phyloP scores from a whole-genome alignment of 92 coral and sea anemone genomes.

The Bergia puertoricense region DNA sequence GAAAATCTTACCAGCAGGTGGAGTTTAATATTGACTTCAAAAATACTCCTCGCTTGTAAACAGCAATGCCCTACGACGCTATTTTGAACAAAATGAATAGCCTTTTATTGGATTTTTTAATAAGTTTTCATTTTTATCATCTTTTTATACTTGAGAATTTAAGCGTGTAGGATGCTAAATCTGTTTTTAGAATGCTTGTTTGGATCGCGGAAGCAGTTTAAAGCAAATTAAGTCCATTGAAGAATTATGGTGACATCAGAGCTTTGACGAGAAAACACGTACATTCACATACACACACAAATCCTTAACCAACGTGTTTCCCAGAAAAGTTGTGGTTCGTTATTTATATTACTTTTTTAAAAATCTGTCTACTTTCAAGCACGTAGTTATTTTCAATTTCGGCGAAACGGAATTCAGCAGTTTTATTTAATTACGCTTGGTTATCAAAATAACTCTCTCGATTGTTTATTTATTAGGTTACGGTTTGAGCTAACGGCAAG shows the following conservation, averaged over 20 bases:
- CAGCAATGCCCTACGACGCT: slow-evolving; percentile 24
- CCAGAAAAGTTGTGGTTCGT: neutral
- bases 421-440: neutral
- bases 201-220: neutral
- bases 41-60: slow-evolving; percentile 11
- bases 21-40: slow-evolving; percentile 39
- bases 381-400: slow-evolving; percentile 2
- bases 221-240: neutral
- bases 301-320: neutral
- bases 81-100: slow-evolving; percentile 20
- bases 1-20: slow-evolving; percentile 39
- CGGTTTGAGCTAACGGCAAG: neutral
- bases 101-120: slow-evolving; percentile 1
- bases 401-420: slow-evolving; percentile 17
- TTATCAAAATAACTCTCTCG: neutral
- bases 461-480: slow-evolving; percentile 10
- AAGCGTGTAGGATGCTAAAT: neutral
- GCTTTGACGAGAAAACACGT: neutral
- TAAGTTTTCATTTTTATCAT: neutral
- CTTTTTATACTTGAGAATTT: neutral
- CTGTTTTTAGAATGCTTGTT: neutral
- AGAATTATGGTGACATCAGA: neutral
- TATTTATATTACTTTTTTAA: slow-evolving; percentile 2
- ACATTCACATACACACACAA: neutral
- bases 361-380: neutral